A percentile compares a stretch with the other conserved stretches of the same genome.
Evolutionary conservation across 1,140 invertebrate genomes (phyloP).

Genomic region (Oscheius sp.): DNA sequence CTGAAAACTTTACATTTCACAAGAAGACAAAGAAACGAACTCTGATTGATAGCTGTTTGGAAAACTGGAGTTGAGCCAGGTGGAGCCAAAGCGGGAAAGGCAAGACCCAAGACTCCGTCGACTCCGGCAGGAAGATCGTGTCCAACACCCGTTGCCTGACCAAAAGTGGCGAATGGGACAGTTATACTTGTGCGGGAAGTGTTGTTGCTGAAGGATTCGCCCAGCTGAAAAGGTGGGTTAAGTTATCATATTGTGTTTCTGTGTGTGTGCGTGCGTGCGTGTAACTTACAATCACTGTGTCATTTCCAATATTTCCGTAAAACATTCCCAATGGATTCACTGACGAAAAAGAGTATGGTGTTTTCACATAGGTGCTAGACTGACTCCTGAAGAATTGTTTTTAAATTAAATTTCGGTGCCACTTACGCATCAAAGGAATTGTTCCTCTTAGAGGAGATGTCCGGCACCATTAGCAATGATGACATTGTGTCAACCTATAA

Average conservation of each 20-base stretch:
- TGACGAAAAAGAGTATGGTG: not conserved
- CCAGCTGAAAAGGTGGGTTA: not conserved
- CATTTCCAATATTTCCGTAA: not conserved
- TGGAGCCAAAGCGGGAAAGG: not conserved
- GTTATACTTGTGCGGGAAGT: not conserved
- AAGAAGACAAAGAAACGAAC: too few species aligned
- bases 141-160: not conserved
- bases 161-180: not conserved
- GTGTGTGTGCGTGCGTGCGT: too few species aligned
- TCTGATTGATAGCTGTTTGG: not conserved
- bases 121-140: not conserved
- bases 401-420: not conserved
- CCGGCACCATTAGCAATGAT: not conserved
- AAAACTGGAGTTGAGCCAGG: not conserved
- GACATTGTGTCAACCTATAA: constrained; percentile 5
- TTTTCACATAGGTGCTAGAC: not conserved
- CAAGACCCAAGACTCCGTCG: not conserved
- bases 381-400: not conserved
- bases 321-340: not conserved
- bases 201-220: not conserved
- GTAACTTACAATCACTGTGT: not conserved
- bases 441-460: too few species aligned
- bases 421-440: not conserved
- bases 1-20: too few species aligned
- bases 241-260: too few species aligned